Evolutionary conservation across 1,140 invertebrate genomes (phyloP).

Genomic region (Sitophilus oryzae): DNA sequence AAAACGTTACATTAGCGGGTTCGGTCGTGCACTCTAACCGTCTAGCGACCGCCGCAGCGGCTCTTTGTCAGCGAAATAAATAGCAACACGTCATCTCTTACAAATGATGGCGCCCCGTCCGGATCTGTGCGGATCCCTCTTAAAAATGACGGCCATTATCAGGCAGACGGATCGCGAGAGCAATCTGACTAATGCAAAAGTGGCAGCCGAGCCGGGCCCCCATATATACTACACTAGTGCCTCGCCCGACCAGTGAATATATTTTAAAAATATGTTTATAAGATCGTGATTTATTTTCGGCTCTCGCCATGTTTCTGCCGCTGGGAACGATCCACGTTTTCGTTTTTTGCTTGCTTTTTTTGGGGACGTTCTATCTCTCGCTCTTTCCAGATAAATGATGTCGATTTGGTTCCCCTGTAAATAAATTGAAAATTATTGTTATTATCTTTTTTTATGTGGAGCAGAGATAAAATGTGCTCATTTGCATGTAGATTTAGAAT

Average conservation of each 20-base stretch:
- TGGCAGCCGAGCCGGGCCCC: slow-evolving; percentile 19
- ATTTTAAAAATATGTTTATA: slow-evolving; percentile 39
- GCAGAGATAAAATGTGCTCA: too few relatives aligned
- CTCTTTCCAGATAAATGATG: slow-evolving; percentile 22
- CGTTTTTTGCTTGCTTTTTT: slow-evolving; percentile 16
- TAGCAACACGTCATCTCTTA: slow-evolving; percentile 37
- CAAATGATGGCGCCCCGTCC: slow-evolving; percentile 40
- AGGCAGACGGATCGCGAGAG: slow-evolving; percentile 38
- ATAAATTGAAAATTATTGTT: slow-evolving; percentile 27
- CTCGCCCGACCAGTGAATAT: slow-evolving; percentile 32
- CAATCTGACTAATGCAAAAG: slow-evolving; percentile 42
- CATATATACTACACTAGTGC: too few relatives aligned
- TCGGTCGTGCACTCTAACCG: slow-evolving; percentile 14
- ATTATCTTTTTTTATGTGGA: slow-evolving; percentile 10
- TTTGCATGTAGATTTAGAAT: too few relatives aligned
- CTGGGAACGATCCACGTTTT: slow-evolving; percentile 24
- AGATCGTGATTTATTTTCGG: slow-evolving; percentile 39
- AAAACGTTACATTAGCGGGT: slow-evolving; percentile 18
- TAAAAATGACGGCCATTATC: slow-evolving; percentile 43
- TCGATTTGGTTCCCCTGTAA: slow-evolving; percentile 20
- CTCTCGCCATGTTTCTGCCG: slow-evolving; percentile 25
- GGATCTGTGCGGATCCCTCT: slow-evolving; percentile 39
- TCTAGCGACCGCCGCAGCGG: slow-evolving; percentile 12
- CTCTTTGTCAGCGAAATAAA: slow-evolving; percentile 36
- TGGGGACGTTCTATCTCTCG: background rate